Conservation (phyloP, 1,140 invertebrate genomes). For the Meloidogyne chitwoodi region DNA sequence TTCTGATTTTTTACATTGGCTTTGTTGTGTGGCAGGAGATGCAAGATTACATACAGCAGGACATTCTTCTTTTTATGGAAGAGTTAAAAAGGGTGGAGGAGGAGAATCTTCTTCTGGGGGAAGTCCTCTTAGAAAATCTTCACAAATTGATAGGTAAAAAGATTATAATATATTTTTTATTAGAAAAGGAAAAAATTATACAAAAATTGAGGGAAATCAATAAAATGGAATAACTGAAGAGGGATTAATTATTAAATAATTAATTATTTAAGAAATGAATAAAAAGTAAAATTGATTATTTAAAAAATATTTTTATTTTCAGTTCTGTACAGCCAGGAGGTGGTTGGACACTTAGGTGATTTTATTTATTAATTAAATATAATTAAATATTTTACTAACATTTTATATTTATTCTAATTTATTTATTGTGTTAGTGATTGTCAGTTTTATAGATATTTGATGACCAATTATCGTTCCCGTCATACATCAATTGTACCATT, state of each 20-base stretch:
- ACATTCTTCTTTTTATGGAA: constrained; percentile 6
- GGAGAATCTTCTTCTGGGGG: background rate
- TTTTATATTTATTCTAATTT: background rate
- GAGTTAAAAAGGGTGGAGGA: background rate
- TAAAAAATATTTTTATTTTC: background rate
- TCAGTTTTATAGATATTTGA: background rate
- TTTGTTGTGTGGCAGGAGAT: constrained; percentile 32
- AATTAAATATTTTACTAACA: background rate
- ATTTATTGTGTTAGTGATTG: background rate
- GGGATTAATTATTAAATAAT: too few species aligned
- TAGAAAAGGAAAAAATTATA: background rate
- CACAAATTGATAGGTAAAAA: background rate
- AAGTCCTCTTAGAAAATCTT: constrained; percentile 14
- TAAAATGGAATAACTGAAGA: too few species aligned
- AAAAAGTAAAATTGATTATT: background rate
- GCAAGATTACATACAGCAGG: constrained; percentile 16
- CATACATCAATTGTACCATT: background rate
- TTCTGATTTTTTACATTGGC: constrained; percentile 30
- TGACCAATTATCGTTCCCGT: background rate
- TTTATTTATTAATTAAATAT: background rate
- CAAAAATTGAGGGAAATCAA: too few species aligned
- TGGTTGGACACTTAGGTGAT: background rate
- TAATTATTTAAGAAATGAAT: too few species aligned
- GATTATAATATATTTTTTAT: too few species aligned
- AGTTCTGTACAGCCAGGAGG: background rate